Evolutionary conservation across 2,113 vertebrate species (phyloP).

Genomic region (Aldabrachelys gigantea): DNA sequence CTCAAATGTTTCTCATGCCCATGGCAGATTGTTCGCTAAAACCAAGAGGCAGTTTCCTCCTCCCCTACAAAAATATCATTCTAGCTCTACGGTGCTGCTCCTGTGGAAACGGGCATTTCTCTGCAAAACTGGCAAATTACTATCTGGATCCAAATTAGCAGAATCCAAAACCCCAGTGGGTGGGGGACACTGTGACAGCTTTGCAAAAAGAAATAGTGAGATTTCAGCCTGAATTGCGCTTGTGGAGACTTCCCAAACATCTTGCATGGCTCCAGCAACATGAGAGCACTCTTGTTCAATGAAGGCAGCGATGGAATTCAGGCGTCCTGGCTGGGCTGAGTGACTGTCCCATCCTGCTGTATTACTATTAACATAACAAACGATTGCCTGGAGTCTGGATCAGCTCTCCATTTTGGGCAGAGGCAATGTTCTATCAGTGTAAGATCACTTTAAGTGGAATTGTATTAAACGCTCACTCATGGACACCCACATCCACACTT

Average conservation of each 20-base stretch:
- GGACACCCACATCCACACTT: neutral
- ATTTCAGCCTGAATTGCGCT: neutral
- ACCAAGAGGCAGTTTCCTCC: neutral
- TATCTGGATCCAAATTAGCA: neutral
- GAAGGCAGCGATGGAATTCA: rapidly evolving
- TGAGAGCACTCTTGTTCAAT: too few species aligned
- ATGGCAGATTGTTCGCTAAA: neutral
- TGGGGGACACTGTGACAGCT: neutral
- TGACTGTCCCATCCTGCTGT: neutral
- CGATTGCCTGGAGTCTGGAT: neutral
- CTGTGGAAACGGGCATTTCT: neutral
- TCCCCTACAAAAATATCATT: neutral
- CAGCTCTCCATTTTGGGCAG: neutral
- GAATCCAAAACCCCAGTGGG: neutral
- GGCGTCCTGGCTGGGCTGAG: neutral
- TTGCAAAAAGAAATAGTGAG: rapidly evolving
- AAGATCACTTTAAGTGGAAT: neutral
- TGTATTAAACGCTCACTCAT: neutral
- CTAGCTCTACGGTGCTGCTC: neutral
- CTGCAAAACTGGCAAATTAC: neutral
- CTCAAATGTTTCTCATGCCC: neutral
- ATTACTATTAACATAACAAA: too few species aligned
- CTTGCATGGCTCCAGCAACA: neutral
- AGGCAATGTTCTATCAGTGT: neutral
- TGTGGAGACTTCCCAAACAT: rapidly evolving